These are phyloP conservation scores for Fragum whitleyi DNA, from an alignment of 2,888 invertebrate genomes.

Conservation along the genomic window DNA sequence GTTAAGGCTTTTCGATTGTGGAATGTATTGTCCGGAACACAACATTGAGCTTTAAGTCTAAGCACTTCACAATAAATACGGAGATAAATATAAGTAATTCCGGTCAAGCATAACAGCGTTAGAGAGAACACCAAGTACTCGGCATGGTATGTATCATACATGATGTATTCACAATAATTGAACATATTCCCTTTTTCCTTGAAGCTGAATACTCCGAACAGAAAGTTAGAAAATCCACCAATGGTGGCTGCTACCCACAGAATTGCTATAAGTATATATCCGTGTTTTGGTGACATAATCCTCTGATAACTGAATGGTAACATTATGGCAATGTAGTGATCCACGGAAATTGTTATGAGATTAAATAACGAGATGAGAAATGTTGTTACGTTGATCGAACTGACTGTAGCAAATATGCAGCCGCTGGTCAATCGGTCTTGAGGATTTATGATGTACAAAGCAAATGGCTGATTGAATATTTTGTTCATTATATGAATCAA, in stretches of 20 bases:
- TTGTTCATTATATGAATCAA: conserved; percentile 73
- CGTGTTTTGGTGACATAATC: conserved; percentile 65
- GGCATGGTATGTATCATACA: conserved; percentile 73
- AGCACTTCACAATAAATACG: conserved; percentile 75
- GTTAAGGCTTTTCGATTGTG: conserved; percentile 76
- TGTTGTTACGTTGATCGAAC: conserved; percentile 75
- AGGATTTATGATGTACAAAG: conserved; percentile 39
- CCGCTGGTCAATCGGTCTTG: conserved; percentile 63
- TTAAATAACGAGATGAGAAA: conserved; percentile 76
- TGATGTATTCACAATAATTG: conserved; percentile 79
- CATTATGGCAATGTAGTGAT: conserved; percentile 78
- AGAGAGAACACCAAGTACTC: conserved; percentile 76
- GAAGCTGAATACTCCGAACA: conserved; percentile 44
- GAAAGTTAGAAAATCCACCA: conserved; percentile 71
- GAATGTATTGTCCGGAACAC: conserved; percentile 61
- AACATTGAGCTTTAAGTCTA: conserved; percentile 50
- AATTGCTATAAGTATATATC: conserved; percentile 59
- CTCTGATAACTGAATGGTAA: conserved; percentile 70
- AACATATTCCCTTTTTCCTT: conserved; percentile 46
- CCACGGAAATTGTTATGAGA: conserved; percentile 75
- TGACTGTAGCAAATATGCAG: conserved; percentile 72
- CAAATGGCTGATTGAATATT: conserved; percentile 65
- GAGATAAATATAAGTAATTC: conserved; percentile 74
- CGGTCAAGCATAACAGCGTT: conserved; percentile 71
- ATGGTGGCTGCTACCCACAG: conserved; percentile 72